These are phyloP conservation scores for Sapajus apella DNA, from an alignment of 2,113 vertebrate species.

Conservation along the genomic window DNA sequence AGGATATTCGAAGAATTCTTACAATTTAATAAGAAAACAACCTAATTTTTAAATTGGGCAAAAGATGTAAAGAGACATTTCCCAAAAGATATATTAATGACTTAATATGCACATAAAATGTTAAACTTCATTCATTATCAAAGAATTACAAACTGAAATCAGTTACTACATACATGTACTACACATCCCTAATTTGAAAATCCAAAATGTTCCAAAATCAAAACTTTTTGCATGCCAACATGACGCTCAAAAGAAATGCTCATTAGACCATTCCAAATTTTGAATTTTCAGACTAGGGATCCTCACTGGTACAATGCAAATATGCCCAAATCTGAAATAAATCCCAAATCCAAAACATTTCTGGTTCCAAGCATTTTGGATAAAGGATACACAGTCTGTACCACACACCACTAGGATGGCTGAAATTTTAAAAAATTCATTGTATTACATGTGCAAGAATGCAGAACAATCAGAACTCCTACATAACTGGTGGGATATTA, in stretches of 20 bases:
- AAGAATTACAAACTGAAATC: background rate
- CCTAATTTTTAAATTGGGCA: background rate
- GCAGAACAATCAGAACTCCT: background rate
- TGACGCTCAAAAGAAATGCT: background rate
- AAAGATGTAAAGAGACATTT: background rate
- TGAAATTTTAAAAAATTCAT: background rate
- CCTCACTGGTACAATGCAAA: background rate
- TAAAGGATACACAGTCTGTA: background rate
- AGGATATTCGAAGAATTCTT: background rate
- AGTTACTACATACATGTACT: background rate
- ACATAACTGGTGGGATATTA: background rate
- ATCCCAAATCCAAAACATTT: background rate
- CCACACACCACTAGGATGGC: background rate
- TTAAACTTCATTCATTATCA: background rate
- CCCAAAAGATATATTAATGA: background rate
- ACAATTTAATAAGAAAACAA: background rate
- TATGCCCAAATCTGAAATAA: background rate
- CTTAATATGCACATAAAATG: background rate
- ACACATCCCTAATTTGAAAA: background rate
- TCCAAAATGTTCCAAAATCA: background rate
- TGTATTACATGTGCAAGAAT: no score
- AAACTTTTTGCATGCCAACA: background rate
- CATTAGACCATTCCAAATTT: background rate
- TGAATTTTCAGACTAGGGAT: background rate
- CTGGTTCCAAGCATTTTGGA: background rate